phyloP scores from a whole-genome alignment of 2,797 vertebrate species.

The Amniataba percoides region DNA sequence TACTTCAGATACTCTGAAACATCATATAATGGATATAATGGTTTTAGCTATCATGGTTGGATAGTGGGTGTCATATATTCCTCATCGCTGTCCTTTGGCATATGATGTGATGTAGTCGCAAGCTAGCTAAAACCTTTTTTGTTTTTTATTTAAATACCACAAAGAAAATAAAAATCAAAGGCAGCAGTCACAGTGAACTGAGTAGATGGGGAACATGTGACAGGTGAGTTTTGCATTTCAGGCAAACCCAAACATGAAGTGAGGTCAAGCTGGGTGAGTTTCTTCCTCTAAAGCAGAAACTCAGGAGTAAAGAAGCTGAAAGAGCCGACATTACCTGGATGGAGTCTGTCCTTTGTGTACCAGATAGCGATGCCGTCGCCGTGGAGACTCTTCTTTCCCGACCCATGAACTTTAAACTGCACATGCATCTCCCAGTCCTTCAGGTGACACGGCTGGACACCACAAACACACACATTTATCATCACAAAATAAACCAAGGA shows the following conservation, averaged over 20 bases:
- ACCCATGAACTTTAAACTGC: conserved; percentile 95
- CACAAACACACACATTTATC: not conserved
- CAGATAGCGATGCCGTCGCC: conserved; percentile 96
- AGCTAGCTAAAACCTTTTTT: too few species aligned
- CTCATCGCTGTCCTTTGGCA: not conserved
- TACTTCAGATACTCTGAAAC: not conserved
- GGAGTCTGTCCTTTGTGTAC: conserved; percentile 95
- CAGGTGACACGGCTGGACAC: conserved; percentile 91
- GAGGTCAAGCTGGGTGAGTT: not conserved
- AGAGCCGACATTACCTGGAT: conserved; percentile 84
- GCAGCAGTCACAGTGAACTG: not conserved
- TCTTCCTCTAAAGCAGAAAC: not conserved
- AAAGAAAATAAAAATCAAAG: not conserved
- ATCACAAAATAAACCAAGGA: not conserved
- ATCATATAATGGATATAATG: not conserved
- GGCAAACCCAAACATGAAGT: conserved; percentile 20
- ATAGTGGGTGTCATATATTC: not conserved
- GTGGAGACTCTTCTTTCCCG: conserved; percentile 96
- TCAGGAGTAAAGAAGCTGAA: not conserved
- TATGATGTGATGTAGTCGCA: not conserved
- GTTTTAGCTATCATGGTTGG: not conserved
- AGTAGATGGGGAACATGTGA: not conserved
- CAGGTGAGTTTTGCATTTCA: not conserved
- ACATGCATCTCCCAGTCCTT: conserved; percentile 99
- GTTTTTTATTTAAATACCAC: not conserved